Percentiles rank a stretch among this genome's conserved stretches.
These are phyloP conservation scores for Bimastos eiseni DNA, from an alignment of 2,888 invertebrate species.

Conservation along the genomic window DNA sequence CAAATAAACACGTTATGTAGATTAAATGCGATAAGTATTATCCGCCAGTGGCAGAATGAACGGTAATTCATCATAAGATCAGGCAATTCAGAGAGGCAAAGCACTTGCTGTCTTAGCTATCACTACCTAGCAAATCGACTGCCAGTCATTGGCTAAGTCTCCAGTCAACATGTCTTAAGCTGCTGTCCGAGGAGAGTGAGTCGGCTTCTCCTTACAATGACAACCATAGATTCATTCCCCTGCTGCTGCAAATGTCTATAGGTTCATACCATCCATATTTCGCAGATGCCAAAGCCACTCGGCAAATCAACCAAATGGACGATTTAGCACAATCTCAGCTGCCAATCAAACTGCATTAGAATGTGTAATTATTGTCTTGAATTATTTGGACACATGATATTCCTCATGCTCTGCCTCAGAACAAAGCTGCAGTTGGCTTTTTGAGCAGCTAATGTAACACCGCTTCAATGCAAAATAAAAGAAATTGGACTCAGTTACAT, in stretches of 20 bases:
- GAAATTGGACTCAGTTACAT: neutral
- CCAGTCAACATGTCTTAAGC: neutral
- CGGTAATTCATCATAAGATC: neutral
- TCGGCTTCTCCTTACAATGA: neutral
- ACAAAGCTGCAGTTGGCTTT: neutral
- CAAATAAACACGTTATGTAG: neutral
- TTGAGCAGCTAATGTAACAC: too few relatives aligned
- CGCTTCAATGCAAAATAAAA: too few relatives aligned
- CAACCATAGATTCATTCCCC: neutral
- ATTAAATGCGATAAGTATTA: neutral
- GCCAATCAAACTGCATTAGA: neutral
- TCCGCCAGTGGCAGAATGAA: neutral
- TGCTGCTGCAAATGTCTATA: too few relatives aligned
- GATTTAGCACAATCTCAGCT: neutral
- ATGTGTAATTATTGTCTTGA: neutral
- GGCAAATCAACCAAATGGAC: neutral
- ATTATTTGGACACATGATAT: neutral
- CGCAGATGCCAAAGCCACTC: neutral
- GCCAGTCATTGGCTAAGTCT: neutral
- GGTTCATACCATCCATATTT: neutral
- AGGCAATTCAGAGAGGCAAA: neutral
- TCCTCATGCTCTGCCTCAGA: neutral
- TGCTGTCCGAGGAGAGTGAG: neutral
- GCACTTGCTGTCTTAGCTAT: neutral
- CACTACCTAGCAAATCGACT: neutral